These are phyloP conservation scores for Clepsis dumicolana DNA, from an alignment of 2,888 invertebrate species.

Conservation along the genomic window DNA sequence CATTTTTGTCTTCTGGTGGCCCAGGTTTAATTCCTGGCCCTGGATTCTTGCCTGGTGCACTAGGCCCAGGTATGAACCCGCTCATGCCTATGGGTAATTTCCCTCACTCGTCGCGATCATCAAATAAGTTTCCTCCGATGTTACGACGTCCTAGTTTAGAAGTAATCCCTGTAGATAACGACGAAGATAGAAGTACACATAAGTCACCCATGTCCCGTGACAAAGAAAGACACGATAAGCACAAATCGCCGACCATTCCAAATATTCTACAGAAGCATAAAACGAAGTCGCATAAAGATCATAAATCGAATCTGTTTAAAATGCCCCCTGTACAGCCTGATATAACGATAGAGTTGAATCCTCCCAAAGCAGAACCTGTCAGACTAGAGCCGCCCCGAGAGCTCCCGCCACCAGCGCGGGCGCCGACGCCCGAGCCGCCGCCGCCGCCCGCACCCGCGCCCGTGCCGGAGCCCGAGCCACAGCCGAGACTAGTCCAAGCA, in stretches of 20 bases:
- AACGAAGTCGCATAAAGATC: slow-evolving; percentile 78
- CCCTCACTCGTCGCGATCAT: slow-evolving; percentile 86
- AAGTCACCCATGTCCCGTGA: slow-evolving; percentile 70
- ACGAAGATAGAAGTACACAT: slow-evolving; percentile 74
- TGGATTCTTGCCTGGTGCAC: slow-evolving; percentile 69
- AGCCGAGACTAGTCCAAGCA: slow-evolving; percentile 55
- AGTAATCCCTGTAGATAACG: slow-evolving; percentile 83
- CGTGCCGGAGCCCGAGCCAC: slow-evolving; percentile 55
- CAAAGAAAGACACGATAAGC: slow-evolving; percentile 78
- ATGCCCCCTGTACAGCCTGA: slow-evolving; percentile 84
- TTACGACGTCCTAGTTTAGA: slow-evolving; percentile 86
- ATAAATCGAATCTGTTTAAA: slow-evolving; percentile 77
- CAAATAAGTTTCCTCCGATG: slow-evolving; percentile 86
- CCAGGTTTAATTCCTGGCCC: slow-evolving; percentile 88
- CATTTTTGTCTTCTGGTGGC: slow-evolving; percentile 82
- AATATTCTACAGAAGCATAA: slow-evolving; percentile 80
- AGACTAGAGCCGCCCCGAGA: slow-evolving; percentile 60
- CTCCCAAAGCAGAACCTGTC: slow-evolving; percentile 71
- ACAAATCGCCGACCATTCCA: slow-evolving; percentile 82
- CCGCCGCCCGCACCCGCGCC: slow-evolving; percentile 45
- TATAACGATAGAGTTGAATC: slow-evolving; percentile 87
- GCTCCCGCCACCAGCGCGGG: slow-evolving; percentile 58
- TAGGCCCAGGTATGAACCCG: slow-evolving; percentile 80
- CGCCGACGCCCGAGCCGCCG: slow-evolving; percentile 54
- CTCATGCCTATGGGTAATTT: slow-evolving; percentile 82